Percentiles rank a stretch among this genome's conserved stretches.
Evolutionary conservation across 2,888 invertebrate genomes (phyloP).

Genomic region (Tuta absoluta): DNA sequence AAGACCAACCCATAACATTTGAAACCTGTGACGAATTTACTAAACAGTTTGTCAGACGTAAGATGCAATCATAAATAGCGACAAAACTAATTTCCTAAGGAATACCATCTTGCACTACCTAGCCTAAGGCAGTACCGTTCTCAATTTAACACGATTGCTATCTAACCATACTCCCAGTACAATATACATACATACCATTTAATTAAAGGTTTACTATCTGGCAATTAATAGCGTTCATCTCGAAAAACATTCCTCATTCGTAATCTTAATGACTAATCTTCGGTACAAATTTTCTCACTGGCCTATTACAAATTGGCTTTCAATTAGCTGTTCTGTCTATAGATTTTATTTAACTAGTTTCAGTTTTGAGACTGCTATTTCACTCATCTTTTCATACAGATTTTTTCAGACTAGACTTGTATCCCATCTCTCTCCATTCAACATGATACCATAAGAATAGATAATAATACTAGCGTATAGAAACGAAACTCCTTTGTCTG

Average conservation of each 20-base stretch:
- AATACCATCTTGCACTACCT: neutral
- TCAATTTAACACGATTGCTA: slow-evolving; percentile 22
- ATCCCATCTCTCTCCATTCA: too few relatives aligned
- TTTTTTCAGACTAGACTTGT: too few relatives aligned
- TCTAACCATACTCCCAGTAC: slow-evolving; percentile 21
- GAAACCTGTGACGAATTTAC: slow-evolving; percentile 1
- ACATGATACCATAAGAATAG: too few relatives aligned
- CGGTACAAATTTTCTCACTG: slow-evolving; percentile 62
- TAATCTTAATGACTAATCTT: slow-evolving; percentile 75
- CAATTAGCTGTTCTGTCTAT: slow-evolving; percentile 63
- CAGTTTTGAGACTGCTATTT: neutral
- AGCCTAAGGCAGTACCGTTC: slow-evolving; percentile 20
- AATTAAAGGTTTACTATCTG: slow-evolving; percentile 28
- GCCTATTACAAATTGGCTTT: slow-evolving; percentile 65
- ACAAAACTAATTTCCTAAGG: slow-evolving; percentile 4
- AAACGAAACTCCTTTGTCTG: too few relatives aligned
- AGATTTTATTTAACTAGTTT: slow-evolving; percentile 55
- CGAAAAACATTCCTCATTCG: slow-evolving; percentile 58
- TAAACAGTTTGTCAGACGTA: neutral
- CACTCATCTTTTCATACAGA: too few relatives aligned
- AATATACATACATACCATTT: slow-evolving; percentile 26
- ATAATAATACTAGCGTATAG: too few relatives aligned
- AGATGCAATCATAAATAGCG: slow-evolving; percentile 7
- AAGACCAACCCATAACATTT: neutral
- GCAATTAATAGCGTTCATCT: slow-evolving; percentile 40